Evolutionary conservation across 1,140 invertebrate species (phyloP).

Genomic region (Arion vulgaris): DNA sequence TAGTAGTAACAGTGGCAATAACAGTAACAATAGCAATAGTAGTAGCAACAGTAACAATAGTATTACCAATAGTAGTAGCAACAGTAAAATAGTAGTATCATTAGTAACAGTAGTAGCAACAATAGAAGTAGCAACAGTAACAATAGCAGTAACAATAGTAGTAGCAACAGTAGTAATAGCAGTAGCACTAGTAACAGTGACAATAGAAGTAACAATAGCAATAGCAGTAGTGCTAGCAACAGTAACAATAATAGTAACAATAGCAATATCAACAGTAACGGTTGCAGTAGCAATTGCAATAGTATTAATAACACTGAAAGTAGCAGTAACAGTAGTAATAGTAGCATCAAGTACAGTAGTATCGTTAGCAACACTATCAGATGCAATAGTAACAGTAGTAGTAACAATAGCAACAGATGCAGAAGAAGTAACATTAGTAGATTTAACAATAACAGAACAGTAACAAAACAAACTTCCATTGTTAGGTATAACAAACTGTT

Average conservation of each 20-base stretch:
- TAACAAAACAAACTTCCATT: too few relatives aligned
- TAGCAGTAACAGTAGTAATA: constrained; percentile 13
- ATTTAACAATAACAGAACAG: background rate
- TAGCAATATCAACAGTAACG: background rate
- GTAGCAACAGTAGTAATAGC: background rate
- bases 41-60: background rate
- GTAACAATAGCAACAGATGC: too few relatives aligned
- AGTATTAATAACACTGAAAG: constrained; percentile 8
- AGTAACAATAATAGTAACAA: constrained; percentile 12
- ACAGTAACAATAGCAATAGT: background rate
- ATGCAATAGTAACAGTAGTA: too few relatives aligned
- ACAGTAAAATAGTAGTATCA: background rate
- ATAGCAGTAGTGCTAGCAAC: background rate
- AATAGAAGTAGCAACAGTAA: background rate
- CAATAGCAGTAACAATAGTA: background rate
- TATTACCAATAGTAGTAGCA: background rate
- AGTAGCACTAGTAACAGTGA: background rate
- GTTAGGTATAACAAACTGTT: too few relatives aligned
- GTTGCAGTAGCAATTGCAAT: constrained; percentile 10
- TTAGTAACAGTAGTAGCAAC: background rate
- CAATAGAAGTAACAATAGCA: background rate
- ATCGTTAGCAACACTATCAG: background rate
- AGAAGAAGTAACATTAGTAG: background rate
- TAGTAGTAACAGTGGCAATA: background rate
- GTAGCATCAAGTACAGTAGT: background rate